Evolutionary conservation across 2,113 vertebrate species (phyloP), one percentile per base, ranked within the genome.

Genomic region (Bujurquina vittata): DNA sequence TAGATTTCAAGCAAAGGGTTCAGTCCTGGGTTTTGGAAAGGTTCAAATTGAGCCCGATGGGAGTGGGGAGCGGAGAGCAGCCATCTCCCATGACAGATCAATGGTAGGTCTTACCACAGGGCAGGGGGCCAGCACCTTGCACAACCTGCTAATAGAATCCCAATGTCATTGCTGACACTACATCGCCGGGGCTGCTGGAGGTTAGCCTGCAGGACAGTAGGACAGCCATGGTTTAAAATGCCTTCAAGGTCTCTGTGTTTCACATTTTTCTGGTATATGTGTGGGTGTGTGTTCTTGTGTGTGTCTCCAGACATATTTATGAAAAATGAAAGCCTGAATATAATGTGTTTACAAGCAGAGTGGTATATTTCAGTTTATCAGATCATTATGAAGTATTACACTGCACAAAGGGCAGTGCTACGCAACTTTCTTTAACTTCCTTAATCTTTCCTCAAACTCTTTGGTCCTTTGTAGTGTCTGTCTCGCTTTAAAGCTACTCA

Each of bases 51-150:
- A 94, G 92, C 94, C 94, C 89, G 86, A 79, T 89, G 93, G 95
- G 94, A 95, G 88, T 11, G 85, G 79, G 80, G 87, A 88, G 85
- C 80, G 82, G 88, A 90, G 93, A 91, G 80, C 92, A 93, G 93
- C 92, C 93, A 93, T 95, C 95, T 96, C 95, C 94, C 94, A 94
- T 96, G 95, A 95, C 95, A 94, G 95, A 95, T 95, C 95, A 95
- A 96, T 95, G 95, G 93, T 94, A 88, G 95, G 94, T 91, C 93
- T 92, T 93, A 94, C 93, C 93, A 91, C 94, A 92, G 91, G 94
- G 92, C 95, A 92, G 88, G 89, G 83, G 92, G 95, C 94, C 94
- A 95, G 91, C 77, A 83, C 88, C 92, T 93, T 59, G 86, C 89
- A 75, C 92, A 95, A 94, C 93, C 94, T 92, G 92, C 93, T 95